Evolutionary conservation across 2,888 invertebrate genomes (phyloP).

Genomic region (Anoplius nigerrimus): DNA sequence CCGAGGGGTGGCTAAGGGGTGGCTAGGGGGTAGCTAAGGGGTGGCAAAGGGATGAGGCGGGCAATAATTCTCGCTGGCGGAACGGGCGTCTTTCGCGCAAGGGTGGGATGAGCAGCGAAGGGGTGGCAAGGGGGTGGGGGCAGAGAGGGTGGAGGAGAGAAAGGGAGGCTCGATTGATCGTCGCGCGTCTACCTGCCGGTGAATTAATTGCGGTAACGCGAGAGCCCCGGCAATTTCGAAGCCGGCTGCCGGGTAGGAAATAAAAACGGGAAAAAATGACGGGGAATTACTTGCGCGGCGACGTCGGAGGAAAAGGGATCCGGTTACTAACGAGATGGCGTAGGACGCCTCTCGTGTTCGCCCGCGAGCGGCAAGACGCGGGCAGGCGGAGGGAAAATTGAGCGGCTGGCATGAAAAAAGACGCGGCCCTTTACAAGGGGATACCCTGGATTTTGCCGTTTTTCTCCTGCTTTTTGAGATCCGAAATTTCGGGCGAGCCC

Average conservation of each 20-base stretch:
- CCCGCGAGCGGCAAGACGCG: conserved; percentile 34
- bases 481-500: no score
- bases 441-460: no score
- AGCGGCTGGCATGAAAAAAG: conserved; percentile 24
- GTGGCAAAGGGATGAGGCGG: no score
- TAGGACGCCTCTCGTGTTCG: conserved; percentile 44
- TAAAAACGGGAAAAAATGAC: conserved; percentile 40
- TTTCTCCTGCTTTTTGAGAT: no score
- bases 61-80: conserved; percentile 30
- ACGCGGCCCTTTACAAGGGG: neutral
- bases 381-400: conserved; percentile 53
- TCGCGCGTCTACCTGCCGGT: conserved; percentile 22
- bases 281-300: conserved; percentile 50
- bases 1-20: neutral
- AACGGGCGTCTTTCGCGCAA: conserved; percentile 26
- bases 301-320: conserved; percentile 49
- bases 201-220: conserved; percentile 45
- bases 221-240: conserved; percentile 47
- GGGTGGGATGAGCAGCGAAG: neutral
- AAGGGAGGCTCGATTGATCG: conserved; percentile 34
- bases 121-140: conserved; percentile 22
- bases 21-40: no score
- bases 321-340: conserved; percentile 59
- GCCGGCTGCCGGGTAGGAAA: conserved; percentile 20
- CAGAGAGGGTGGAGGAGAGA: conserved; percentile 6